These are phyloP conservation scores for Sipha maydis DNA, from an alignment of 2,888 invertebrate genomes.

Conservation along the genomic window DNA sequence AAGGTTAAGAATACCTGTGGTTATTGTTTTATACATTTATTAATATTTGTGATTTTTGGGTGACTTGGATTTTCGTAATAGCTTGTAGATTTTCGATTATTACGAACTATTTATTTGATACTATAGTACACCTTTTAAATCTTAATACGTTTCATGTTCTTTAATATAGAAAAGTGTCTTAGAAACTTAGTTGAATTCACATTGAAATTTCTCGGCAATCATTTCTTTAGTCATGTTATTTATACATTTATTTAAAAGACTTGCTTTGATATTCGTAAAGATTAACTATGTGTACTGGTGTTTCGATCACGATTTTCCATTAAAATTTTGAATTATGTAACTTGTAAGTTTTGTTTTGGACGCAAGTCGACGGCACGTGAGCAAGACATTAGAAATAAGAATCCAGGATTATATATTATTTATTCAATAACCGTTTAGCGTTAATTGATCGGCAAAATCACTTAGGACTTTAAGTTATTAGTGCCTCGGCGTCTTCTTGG, in stretches of 20 bases:
- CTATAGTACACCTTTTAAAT: no score
- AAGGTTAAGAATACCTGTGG: no score
- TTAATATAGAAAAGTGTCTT: no score
- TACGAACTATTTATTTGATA: no score
- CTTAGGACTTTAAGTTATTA: slow-evolving; percentile 35
- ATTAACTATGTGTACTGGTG: background rate
- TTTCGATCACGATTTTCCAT: slow-evolving; percentile 47
- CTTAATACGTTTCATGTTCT: no score
- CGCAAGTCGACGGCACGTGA: background rate
- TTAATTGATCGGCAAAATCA: slow-evolving; percentile 47
- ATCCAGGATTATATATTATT: background rate
- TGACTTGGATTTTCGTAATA: no score
- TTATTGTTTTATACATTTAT: no score
- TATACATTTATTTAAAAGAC: background rate
- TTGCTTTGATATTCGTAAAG: background rate
- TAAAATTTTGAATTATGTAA: background rate
- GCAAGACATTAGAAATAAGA: slow-evolving; percentile 12
- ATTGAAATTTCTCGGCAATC: background rate
- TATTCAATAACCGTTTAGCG: slow-evolving; percentile 21
- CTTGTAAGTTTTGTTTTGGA: background rate
- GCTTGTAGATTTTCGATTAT: no score
- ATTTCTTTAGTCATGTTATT: background rate
- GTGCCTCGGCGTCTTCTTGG: slow-evolving; percentile 16
- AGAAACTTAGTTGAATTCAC: no score
- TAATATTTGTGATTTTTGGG: no score